Evolutionary conservation across 2,888 invertebrate genomes (phyloP), one percentile per base, ranked within the genome.

Genomic region (Branchellion lobata): DNA sequence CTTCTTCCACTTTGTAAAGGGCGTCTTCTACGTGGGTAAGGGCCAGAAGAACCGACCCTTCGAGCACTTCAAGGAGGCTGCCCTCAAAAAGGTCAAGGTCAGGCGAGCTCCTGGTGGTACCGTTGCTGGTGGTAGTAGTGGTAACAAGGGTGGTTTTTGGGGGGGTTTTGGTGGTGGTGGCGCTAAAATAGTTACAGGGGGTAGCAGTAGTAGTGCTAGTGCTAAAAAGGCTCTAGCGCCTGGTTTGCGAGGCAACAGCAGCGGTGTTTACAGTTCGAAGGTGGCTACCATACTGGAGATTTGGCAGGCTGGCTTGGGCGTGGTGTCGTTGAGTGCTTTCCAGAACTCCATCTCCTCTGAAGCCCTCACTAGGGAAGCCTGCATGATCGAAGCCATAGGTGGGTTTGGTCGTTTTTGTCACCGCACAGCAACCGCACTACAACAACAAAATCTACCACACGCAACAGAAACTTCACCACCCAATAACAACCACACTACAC

Each of bases 21-120:
- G 95, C 0, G 92, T 98, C 81, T 98, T 99, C 88, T 98, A 99
- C 86, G 92, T 99, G 36, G 98, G 98, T 0, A 96, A 96, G 89
- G 96, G 96, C 79, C 95, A 94, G 86, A 91, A 93, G 34, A 91
- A 93, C 0, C 90, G 98, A 3, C 96, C 97, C 0, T 94, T 94
- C 85, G 91, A 92, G 0, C 98, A 98, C 88, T 90, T 98, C 8
- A 93, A 94, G 86, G 94, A 96, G 86, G 96, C 97, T 0, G 91
- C 93, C 29, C 36, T 18, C 1, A 36, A 72, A 14, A 68, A 11
- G 51, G 27, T 14, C 1, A 75, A 74, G 33, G 27, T 73, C 34
- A 40, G 3, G 14, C 8, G 5, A 57, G 24, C n/a, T n/a, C 8
- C 8, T 47, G 18, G 47, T 47, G 47, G 47, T 47, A 57, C n/a